Conservation (phyloP, 1,140 invertebrate genomes). For the Dendrolimus punctatus region DNA sequence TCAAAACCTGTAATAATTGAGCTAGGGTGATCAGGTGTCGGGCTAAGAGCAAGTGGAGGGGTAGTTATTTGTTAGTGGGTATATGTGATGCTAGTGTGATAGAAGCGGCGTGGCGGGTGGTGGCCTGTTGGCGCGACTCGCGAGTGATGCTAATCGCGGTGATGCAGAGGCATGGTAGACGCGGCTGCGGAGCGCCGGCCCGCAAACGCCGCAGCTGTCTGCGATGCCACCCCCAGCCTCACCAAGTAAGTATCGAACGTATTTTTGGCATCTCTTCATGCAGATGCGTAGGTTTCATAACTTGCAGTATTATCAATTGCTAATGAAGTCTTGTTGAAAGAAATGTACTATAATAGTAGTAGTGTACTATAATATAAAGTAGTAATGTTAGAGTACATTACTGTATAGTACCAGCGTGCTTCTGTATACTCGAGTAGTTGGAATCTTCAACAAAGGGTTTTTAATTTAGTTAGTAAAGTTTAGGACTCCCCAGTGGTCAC, state of each 20-base stretch:
- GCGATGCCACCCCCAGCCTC: conserved; percentile 46
- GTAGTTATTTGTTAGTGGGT: conserved; percentile 29
- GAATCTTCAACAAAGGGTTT: no score
- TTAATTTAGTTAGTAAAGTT: no score
- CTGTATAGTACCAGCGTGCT: no score
- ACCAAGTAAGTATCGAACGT: conserved; percentile 46
- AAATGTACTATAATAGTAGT: no score
- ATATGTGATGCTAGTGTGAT: conserved; percentile 39
- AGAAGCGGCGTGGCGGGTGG: conserved; percentile 38
- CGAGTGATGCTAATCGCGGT: conserved; percentile 59
- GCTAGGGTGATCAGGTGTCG: conserved; percentile 28
- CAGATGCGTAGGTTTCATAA: no score
- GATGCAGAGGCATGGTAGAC: conserved; percentile 69
- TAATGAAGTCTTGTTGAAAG: no score
- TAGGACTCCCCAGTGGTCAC: no score
- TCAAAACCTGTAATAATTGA: conserved; percentile 4
- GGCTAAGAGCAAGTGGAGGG: conserved; percentile 9
- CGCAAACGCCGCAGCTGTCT: conserved; percentile 46
- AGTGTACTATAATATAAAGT: no score
- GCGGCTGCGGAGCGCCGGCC: conserved; percentile 64
- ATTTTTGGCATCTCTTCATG: neutral
- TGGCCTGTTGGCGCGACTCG: conserved; percentile 21
- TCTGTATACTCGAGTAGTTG: no score
- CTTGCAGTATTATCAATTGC: no score
- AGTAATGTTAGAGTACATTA: no score